A percentile compares a stretch with the other conserved stretches of the same genome.
These are phyloP conservation scores for Ptychodera flava DNA, from an alignment of 35 echinoderm and acorn worm genomes.

Conservation along the genomic window DNA sequence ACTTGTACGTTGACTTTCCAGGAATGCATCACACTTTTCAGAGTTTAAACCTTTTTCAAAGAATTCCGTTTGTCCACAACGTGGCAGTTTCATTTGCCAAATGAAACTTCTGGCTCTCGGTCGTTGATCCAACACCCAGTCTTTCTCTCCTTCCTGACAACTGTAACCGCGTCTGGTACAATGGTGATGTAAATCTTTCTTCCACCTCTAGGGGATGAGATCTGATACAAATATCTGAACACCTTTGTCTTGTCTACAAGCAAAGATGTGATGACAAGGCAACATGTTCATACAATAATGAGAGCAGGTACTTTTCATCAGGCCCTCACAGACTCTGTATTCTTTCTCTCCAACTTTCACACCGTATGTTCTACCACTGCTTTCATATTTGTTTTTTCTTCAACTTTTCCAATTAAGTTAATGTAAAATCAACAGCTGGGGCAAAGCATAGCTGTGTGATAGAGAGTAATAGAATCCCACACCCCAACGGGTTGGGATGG, in stretches of 20 bases:
- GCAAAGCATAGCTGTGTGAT: not conserved
- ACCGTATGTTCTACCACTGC: not conserved
- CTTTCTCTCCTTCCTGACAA: not conserved
- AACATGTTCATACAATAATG: not conserved
- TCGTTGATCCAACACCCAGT: not conserved
- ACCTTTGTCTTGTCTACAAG: not conserved
- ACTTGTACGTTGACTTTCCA: too few relatives aligned
- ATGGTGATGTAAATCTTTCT: not conserved
- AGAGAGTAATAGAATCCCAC: too few relatives aligned
- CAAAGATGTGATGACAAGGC: not conserved
- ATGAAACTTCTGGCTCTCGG: not conserved
- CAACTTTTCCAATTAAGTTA: not conserved
- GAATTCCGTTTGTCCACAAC: not conserved
- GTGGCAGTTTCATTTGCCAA: not conserved
- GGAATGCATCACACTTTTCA: too few relatives aligned
- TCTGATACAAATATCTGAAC: not conserved
- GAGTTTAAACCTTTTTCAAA: too few relatives aligned
- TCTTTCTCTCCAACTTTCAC: not conserved
- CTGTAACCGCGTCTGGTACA: not conserved
- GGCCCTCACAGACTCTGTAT: not conserved
- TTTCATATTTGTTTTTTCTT: not conserved
- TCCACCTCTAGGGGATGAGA: not conserved
- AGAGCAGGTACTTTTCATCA: not conserved
- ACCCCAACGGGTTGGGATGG: too few relatives aligned
- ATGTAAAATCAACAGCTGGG: not conserved